Evolutionary conservation across 2,113 vertebrate genomes (phyloP), one percentile per base, ranked within the genome.

Genomic region (rabbit (Oryctolagus cuniculus)): DNA sequence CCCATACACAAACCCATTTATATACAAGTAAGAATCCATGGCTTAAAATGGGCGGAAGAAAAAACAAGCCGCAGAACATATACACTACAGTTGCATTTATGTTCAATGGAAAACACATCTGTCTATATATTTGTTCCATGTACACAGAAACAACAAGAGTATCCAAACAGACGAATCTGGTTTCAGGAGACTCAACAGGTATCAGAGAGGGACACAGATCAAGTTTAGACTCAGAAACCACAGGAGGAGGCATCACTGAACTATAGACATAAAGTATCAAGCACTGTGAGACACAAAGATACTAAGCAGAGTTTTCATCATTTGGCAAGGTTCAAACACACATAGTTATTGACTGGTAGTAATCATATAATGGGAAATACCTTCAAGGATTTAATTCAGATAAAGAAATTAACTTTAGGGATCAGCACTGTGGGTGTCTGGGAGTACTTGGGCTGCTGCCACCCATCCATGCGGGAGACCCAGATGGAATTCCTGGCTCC

Each of bases 401-500:
- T 64, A 95, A 87, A 90, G 22, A 87, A 83, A 90, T 21, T 31
- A 73, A 90, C 21, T 89, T 80, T 90, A 90, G 89, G 55, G 55
- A 58, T 5, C 11, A 58, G 55, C 19, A 58, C 19, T 58, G 55
- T 58, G 55, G 55, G 55, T 58, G 55, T 19, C 55, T 21, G 55
- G 55, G 55, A 58, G 55, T 19, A 58, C 55, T 16, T 58, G 55
- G 55, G 55, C 55, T 58, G 19, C 55, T 58, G 55, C 15, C 55
- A 58, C 55, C 55, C 55, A 44, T 6, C 44, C 44, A 44, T 44
- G 44, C 44, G 6, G 44, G 44, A 44, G 44, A 44, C 44, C 44
- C 55, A 58, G 55, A 58, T 17, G 55, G 55, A 58, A 17, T 58
- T 58, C 55, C 17, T 58, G 55, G 12, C 55, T 58, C 13, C 55